Percentiles rank a stretch among this genome's conserved stretches.
Evolutionary conservation across 2,888 invertebrate genomes (phyloP).

Genomic region (Teleogryllus oceanicus): DNA sequence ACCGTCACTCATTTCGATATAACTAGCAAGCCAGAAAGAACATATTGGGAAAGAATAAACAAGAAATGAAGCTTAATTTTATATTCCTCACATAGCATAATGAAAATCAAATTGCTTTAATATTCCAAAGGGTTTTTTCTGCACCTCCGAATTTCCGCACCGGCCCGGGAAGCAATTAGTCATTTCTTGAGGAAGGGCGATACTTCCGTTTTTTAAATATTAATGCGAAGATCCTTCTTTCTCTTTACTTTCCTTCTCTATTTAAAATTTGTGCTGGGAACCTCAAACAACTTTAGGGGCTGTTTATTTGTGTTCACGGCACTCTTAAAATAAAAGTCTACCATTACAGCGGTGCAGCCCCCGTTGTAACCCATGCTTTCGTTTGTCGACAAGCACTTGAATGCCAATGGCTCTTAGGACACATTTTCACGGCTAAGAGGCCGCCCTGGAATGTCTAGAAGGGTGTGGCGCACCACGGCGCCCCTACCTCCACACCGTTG

Average conservation of each 20-base stretch:
- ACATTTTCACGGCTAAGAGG: slow-evolving; percentile 7
- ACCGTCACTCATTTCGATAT: no score
- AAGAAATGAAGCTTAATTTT: no score
- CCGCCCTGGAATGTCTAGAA: not conserved
- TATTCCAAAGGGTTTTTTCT: no score
- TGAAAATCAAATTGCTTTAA: no score
- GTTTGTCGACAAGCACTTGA: slow-evolving; percentile 18
- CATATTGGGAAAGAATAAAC: no score
- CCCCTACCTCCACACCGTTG: not conserved
- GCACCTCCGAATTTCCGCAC: no score
- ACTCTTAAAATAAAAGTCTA: slow-evolving; percentile 9
- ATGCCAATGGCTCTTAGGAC: slow-evolving; percentile 18
- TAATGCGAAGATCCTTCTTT: not conserved
- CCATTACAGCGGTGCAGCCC: not conserved
- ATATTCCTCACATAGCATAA: no score
- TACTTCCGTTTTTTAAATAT: not conserved
- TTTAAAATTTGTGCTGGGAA: slow-evolving; percentile 20
- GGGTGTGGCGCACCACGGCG: not conserved
- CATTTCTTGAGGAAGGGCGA: not conserved
- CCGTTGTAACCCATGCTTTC: slow-evolving; percentile 8
- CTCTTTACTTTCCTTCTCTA: not conserved
- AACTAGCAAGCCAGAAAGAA: no score
- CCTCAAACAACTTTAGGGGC: slow-evolving; percentile 24
- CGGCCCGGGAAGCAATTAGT: no score
- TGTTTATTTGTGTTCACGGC: slow-evolving; percentile 11